phyloP scores from a whole-genome alignment of 2,888 invertebrate species.

The Agrochola lota region DNA sequence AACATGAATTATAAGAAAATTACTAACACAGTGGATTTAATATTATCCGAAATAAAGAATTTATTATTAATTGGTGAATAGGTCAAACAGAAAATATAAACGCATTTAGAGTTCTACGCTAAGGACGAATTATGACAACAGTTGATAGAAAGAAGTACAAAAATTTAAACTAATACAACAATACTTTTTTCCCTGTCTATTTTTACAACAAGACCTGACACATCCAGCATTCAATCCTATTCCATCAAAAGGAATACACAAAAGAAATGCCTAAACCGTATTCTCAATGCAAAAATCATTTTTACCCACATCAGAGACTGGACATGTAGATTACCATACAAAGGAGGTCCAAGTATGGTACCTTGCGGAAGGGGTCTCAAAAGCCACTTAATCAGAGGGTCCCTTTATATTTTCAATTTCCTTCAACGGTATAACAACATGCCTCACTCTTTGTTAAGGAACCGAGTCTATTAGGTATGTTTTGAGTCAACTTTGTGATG shows the following conservation, averaged over 20 bases:
- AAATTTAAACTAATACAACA: no score
- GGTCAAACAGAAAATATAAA: no score
- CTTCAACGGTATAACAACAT: conserved; percentile 55
- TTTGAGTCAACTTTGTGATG: conserved; percentile 39
- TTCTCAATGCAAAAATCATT: conserved; percentile 54
- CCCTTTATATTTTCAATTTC: conserved; percentile 71
- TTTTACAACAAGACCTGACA: conserved; percentile 14
- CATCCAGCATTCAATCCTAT: conserved; percentile 16
- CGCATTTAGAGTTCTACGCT: no score
- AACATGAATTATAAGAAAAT: no score
- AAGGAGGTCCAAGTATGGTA: conserved; percentile 62
- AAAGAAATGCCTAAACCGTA: conserved; percentile 36
- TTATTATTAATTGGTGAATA: no score
- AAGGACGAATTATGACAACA: no score
- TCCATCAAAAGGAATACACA: conserved; percentile 29
- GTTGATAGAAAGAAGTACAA: no score
- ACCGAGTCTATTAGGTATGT: conserved; percentile 42
- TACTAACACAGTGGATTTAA: no score
- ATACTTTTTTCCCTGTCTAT: not conserved
- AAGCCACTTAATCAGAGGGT: conserved; percentile 66
- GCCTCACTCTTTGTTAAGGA: conserved; percentile 44
- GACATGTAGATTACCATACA: conserved; percentile 66
- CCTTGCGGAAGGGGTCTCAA: conserved; percentile 57
- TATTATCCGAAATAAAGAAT: no score
- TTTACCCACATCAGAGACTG: conserved; percentile 63